Evolutionary conservation across 2,797 vertebrate genomes (phyloP), one percentile per base, ranked within the genome.

Genomic region (Sphenopsis melanotis): DNA sequence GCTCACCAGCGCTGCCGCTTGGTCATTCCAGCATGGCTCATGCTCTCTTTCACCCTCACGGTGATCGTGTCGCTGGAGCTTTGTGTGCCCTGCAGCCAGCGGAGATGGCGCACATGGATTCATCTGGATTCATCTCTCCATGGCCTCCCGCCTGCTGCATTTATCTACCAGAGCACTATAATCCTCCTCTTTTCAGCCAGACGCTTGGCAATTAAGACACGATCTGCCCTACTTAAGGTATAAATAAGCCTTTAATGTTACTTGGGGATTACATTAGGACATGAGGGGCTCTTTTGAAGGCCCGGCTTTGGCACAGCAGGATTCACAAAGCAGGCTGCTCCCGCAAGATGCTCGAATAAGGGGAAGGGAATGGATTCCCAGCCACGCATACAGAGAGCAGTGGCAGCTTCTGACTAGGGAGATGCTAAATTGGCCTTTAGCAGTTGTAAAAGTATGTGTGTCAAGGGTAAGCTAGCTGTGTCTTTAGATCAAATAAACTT

Each of bases 361-460:
- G 39, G 15, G 9, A 30, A 53, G 22, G 47, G 12, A 32, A 15
- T 4, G 16, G 7, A 17, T 83, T 68, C 56, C 44, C n/a, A 57
- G 3, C 3, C 3, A 1, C 0, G 0, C 0, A 0, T 20, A 12
- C 1, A 1, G 72, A 37, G 21, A 57, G 20, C 44, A 36, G 37
- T 0, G 37, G 32, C 37, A 50, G 30, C 64, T 86, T 71, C 77
- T 64, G n/a, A 15, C 32, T 41, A 6, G 19, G 3, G 8, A 50
- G 19, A 36, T 47, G 15, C 4, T 34, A 8, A 37, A 41, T 24
- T n/a, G 22, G 9, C 71, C 41, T 77, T 55, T 46, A 36, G 36
- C 22, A 22, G 24, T 17, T 42, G 11, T 65, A 15, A 36, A 84
- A 50, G 12, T 16, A 4, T 5, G 4, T 9, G 8, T 24, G 9